Conservation (phyloP, 2,113 vertebrate species). For the Eulacestoma nigropectus region DNA sequence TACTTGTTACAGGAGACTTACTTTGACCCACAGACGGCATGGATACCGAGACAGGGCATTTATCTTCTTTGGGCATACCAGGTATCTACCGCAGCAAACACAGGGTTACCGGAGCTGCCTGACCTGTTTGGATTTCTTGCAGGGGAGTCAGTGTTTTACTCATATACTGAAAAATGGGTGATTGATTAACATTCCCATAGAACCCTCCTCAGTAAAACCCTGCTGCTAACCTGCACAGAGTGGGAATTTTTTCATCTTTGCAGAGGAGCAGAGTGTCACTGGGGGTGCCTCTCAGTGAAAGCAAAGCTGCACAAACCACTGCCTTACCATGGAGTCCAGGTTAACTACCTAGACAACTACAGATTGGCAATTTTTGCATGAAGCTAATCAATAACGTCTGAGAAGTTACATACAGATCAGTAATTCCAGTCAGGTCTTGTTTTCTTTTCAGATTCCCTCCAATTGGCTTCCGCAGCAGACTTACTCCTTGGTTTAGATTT, state of each 20-base stretch:
- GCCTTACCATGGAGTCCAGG: accelerated
- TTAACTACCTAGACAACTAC: background rate
- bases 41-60: background rate
- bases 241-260: background rate
- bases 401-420: background rate
- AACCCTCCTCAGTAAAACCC: background rate
- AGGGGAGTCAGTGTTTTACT: background rate
- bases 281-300: background rate
- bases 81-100: accelerated
- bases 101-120: background rate
- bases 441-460: background rate
- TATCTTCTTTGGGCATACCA: background rate
- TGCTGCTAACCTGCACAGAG: background rate
- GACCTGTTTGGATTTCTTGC: background rate
- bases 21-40: background rate
- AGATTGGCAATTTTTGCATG: background rate
- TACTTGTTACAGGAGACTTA: background rate
- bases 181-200: background rate
- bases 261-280: background rate
- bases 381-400: background rate
- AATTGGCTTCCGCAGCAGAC: background rate
- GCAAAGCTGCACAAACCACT: background rate
- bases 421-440: background rate
- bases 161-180: background rate
- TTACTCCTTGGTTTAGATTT: background rate